A percentile compares a stretch with the other conserved stretches of the same genome.
Evolutionary conservation across 2,797 vertebrate species (phyloP).

Genomic region (Zalophus californianus): DNA sequence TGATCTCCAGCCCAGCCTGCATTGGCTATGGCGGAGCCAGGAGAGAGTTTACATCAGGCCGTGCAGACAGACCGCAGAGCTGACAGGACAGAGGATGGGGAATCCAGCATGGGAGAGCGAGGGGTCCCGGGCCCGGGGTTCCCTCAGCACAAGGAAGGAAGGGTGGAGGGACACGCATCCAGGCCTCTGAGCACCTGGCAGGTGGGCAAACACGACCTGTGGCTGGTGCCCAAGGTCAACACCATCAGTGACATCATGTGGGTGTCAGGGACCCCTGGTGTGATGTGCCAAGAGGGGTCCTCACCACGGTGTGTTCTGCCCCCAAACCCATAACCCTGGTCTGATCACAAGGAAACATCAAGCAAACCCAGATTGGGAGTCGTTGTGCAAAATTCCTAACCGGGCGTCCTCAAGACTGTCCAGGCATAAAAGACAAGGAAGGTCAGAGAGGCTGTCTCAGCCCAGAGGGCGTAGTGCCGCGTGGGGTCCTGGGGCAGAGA

Average conservation of each 20-base stretch:
- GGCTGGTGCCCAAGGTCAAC: not conserved
- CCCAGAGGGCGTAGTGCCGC: not conserved
- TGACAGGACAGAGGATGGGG: not conserved
- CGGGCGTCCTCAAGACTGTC: not conserved
- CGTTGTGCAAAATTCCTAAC: not conserved
- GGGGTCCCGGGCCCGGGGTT: not conserved
- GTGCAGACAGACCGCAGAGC: rapidly evolving
- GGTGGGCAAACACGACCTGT: not conserved
- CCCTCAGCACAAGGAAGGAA: not conserved
- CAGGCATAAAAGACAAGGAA: not conserved
- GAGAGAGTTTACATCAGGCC: not conserved
- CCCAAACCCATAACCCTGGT: not conserved
- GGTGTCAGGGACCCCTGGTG: too few species aligned
- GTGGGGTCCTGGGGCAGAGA: not conserved
- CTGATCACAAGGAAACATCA: not conserved
- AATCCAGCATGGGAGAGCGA: not conserved
- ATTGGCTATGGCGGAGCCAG: rapidly evolving
- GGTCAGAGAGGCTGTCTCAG: not conserved
- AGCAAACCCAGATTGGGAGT: not conserved
- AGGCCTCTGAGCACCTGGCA: not conserved
- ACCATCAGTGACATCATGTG: not conserved
- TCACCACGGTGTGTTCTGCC: not conserved
- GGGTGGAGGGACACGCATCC: not conserved
- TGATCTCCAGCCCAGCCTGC: not conserved
- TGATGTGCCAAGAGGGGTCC: not conserved